phyloP scores from a whole-genome alignment of 37 sponge, comb jelly and placozoan genomes.

The Ianthella basta region DNA sequence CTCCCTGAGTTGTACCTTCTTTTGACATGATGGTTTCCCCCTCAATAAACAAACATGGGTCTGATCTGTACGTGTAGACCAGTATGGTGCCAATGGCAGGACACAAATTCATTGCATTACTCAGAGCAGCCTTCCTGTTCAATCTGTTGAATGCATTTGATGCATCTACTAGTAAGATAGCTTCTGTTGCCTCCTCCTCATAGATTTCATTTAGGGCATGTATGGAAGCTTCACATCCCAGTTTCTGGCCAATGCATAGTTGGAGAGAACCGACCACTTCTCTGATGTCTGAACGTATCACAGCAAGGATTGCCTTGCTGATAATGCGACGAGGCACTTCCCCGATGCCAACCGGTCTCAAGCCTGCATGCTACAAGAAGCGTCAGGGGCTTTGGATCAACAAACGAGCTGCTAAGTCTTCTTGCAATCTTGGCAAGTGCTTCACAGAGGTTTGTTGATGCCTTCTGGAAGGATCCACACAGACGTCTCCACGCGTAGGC shows the following conservation, averaged over 20 bases:
- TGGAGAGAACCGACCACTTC: conserved; percentile 2
- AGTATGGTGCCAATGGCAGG: background rate
- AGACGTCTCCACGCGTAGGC: background rate
- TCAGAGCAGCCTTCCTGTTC: background rate
- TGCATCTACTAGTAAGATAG: background rate
- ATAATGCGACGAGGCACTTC: conserved; percentile 4
- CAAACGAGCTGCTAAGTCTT: background rate
- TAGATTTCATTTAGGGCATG: background rate
- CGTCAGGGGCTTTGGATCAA: background rate
- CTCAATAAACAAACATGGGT: background rate
- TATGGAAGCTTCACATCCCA: background rate
- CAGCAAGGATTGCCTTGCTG: background rate
- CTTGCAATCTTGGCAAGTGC: background rate
- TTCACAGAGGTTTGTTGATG: background rate
- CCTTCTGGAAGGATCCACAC: background rate
- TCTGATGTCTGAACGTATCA: background rate
- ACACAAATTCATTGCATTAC: background rate
- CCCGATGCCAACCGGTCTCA: background rate
- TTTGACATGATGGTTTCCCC: background rate
- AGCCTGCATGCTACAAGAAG: background rate
- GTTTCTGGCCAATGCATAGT: background rate
- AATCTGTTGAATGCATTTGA: background rate
- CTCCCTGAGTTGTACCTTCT: conserved; percentile 3
- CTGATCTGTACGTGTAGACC: background rate
- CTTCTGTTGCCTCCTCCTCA: background rate